Percentiles rank a stretch among this genome's conserved stretches.
Evolutionary conservation across 2,888 invertebrate genomes (phyloP).

Genomic region (Drosophila macrospina): DNA sequence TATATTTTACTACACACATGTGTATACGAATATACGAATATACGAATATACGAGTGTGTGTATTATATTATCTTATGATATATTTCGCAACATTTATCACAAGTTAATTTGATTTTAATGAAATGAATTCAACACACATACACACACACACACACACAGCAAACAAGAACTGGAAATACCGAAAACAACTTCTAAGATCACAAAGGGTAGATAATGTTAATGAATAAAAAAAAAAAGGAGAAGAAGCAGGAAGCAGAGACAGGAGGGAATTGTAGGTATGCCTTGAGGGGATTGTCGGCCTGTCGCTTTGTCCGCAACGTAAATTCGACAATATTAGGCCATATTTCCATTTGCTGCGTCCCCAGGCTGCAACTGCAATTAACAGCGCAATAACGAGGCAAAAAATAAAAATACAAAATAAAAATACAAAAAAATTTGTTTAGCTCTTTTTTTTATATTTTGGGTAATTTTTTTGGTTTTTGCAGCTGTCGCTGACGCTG

Average conservation of each 20-base stretch:
- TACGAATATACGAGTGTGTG: too few species aligned
- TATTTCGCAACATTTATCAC: conserved; percentile 78
- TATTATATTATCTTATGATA: conserved; percentile 64
- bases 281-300: conserved; percentile 34
- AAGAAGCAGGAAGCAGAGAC: background rate
- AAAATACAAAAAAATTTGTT: conserved; percentile 42
- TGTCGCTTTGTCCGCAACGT: conserved; percentile 35
- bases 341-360: conserved; percentile 40
- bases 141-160: conserved; percentile 36
- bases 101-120: conserved; percentile 81
- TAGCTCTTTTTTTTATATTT: conserved; percentile 37
- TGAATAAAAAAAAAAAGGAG: conserved; percentile 34
- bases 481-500: conserved; percentile 61
- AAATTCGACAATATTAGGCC: conserved; percentile 77
- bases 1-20: conserved; percentile 15
- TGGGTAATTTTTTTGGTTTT: conserved; percentile 21
- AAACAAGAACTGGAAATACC: conserved; percentile 62
- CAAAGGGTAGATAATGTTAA: conserved; percentile 80
- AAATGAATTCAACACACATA: conserved; percentile 68
- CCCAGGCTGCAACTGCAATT: conserved; percentile 63
- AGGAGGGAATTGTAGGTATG: conserved; percentile 32
- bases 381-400: conserved; percentile 59
- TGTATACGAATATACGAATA: too few species aligned
- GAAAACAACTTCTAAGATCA: conserved; percentile 61
- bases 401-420: conserved; percentile 17